Evolutionary conservation across 2,797 vertebrate species (phyloP), one percentile per base, ranked within the genome.

Genomic region (Clamator glandarius): DNA sequence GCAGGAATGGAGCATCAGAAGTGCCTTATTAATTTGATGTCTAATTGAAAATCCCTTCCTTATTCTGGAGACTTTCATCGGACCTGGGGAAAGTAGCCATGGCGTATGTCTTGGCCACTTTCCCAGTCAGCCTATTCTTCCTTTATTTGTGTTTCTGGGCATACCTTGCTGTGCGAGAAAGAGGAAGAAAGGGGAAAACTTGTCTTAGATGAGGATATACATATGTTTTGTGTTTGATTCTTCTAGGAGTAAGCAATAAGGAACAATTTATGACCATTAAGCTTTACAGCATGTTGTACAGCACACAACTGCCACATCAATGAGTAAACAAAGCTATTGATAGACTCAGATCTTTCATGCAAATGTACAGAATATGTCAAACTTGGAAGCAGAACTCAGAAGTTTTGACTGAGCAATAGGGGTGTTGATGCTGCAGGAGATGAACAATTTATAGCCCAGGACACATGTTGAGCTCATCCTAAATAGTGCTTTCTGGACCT

Each of bases 31-130:
- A 92, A 75, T 95, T 88, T 84, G 93, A 97, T 36, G 55, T 64
- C 74, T 79, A 93, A 94, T 83, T 91, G 93, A 95, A 97, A 96
- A 94, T 92, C 69, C 42, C 31, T 78, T 89, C 72, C 88, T 87
- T 79, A 61, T 63, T 83, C 89, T 44, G 3, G 48, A 72, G 83
- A 82, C 51, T 42, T 93, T 88, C 66, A 4, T 33, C 55, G 28
- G 20, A 57, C 62, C 24, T 35, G n/a, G 42, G 51, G 75, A 80
- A 63, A 76, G 82, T 87, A 91, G 55, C 70, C 48, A 55, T n/a
- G 67, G 59, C 59, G 9, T 84, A 42, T 8, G 17, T 52, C 62
- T 59, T 81, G 39, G 55, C 6, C 59, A 5, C 31, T 55, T 69
- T 55, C 25, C 55, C n/a, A 1, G 2, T 63, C 79, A 76, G 6